Percentiles rank a stretch among this genome's conserved stretches.
phyloP scores from a whole-genome alignment of 1,140 invertebrate species.

The Penaeus japonicus region DNA sequence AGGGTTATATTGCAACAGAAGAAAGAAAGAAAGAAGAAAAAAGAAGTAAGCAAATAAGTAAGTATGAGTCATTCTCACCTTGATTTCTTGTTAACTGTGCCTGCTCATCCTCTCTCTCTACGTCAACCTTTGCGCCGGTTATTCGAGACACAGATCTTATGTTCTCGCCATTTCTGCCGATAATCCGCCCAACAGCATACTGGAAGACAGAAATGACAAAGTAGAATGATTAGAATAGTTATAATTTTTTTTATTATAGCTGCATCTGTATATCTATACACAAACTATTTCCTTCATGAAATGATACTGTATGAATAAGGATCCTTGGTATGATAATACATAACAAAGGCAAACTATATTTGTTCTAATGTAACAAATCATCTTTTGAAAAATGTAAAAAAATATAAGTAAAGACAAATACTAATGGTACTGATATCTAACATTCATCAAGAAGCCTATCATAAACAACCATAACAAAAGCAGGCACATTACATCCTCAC shows the following conservation, averaged over 20 bases:
- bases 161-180: conserved; percentile 74
- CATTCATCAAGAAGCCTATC: background rate
- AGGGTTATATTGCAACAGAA: no score
- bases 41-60: background rate
- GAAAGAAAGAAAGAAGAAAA: background rate
- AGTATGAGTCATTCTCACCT: conserved; percentile 21
- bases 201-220: conserved; percentile 50
- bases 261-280: no score
- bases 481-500: no score
- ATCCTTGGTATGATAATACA: no score
- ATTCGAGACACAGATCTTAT: conserved; percentile 74
- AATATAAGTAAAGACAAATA: no score
- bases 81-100: background rate
- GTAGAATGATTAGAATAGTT: background rate
- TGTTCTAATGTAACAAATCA: no score
- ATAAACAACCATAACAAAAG: background rate
- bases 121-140: conserved; percentile 72
- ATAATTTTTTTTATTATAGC: no score
- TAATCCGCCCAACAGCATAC: conserved; percentile 73
- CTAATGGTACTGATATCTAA: background rate
- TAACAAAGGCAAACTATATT: no score
- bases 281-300: no score
- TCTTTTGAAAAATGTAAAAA: no score
- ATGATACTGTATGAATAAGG: no score
- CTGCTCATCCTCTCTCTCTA: conserved; percentile 63